Evolutionary conservation across 2,797 vertebrate genomes (phyloP), one percentile per base, ranked within the genome.

Genomic region (Epinephelus coioides): DNA sequence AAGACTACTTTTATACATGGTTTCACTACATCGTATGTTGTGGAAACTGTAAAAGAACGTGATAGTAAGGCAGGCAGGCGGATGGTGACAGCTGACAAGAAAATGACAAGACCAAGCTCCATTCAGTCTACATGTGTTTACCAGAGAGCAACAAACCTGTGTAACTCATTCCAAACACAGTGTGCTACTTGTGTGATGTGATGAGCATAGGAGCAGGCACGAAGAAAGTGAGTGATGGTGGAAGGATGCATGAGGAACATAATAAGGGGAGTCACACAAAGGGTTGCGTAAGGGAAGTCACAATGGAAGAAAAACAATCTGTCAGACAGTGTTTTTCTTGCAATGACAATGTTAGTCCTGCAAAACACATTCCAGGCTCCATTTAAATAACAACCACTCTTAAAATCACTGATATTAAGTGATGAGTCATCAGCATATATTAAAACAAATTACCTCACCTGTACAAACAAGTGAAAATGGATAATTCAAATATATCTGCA

Each of bases 61-160:
- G 18, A 23, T 8, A 57, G 61, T 5, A 50, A 38, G 63, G 47
- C 27, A 57, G 67, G 15, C 0, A 44, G 30, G 55, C 3, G 65
- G 73, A 69, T n/a, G 51, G 59, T 47, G 70, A 80, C 61, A 72
- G 78, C 30, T 49, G 73, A 53, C 55, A 1, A 49, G 44, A 62
- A 27, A 43, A 19, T 47, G 19, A 77, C 21, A 44, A 47, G 40
- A 65, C 10, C 4, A 12, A 50, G 34, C 56, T 65, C 5, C 5
- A 38, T 46, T 64, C 43, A 59, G 60, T 13, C 38, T 18, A 17
- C 17, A 27, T 21, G 19, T 23, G 43, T 77, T 77, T n/a, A 56
- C 2, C 65, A 59, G 44, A 30, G 34, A 61, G 40, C 14, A 59
- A 21, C 23, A 44, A 50, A 72, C 62, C 30, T 74, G 69, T 21